Evolutionary conservation across 2,113 vertebrate genomes (phyloP).

Genomic region (Athene cunicularia): DNA sequence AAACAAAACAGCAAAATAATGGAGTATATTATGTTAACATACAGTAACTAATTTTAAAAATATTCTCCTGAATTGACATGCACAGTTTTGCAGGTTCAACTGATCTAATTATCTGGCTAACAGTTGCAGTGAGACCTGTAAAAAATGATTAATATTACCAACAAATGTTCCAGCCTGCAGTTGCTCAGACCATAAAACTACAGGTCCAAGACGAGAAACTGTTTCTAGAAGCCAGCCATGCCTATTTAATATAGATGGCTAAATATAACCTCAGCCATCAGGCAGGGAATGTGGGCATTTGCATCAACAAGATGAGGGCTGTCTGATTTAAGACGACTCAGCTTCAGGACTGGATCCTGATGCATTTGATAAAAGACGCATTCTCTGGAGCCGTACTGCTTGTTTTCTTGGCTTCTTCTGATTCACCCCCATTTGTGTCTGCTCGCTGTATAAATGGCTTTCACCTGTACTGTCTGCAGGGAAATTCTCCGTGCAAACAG

Average conservation of each 20-base stretch:
- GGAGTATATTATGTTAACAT: conserved; percentile 35
- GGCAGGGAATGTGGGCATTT: conserved; percentile 64
- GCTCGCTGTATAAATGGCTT: not conserved
- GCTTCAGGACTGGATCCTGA: conserved; percentile 46
- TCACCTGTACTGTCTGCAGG: conserved; percentile 9
- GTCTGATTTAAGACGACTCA: conserved; percentile 41
- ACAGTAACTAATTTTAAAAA: conserved; percentile 58
- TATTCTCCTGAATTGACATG: conserved; percentile 49
- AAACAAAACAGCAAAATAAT: conserved; percentile 72
- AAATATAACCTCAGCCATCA: conserved; percentile 67
- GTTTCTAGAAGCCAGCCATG: conserved; percentile 55
- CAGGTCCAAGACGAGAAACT: conserved; percentile 54
- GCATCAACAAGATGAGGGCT: conserved; percentile 56
- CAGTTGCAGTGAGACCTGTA: conserved; percentile 56
- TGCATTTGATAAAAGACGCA: not conserved
- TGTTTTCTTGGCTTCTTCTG: not conserved
- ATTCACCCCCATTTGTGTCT: not conserved
- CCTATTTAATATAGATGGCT: conserved; percentile 59
- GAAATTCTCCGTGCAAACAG: not conserved
- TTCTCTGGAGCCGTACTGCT: not conserved
- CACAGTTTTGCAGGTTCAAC: conserved; percentile 59
- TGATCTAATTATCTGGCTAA: conserved; percentile 64
- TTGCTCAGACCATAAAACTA: conserved; percentile 63
- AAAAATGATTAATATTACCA: conserved; percentile 62
- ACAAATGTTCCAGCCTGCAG: conserved; percentile 53